phyloP scores from a whole-genome alignment of 1,140 invertebrate genomes.

The Dolichoris vasculosae region DNA sequence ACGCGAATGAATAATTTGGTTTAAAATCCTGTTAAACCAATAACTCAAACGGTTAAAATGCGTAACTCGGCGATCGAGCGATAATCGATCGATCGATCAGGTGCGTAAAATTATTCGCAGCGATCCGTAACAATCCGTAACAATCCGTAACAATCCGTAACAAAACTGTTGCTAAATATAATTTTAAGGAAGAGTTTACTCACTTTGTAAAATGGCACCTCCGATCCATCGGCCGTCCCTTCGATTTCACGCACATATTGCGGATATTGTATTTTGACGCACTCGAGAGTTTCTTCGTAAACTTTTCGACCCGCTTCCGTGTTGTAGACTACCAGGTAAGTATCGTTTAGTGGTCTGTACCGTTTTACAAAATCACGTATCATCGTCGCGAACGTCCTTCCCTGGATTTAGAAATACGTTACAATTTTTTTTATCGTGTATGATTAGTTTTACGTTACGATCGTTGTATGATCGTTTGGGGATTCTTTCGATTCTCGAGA shows the following conservation, averaged over 20 bases:
- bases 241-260: constrained; percentile 89
- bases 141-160: too few relatives aligned
- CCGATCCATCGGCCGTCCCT: constrained; percentile 87
- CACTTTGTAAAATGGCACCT: constrained; percentile 86
- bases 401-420: constrained; percentile 74
- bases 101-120: too few relatives aligned
- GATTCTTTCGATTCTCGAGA: neutral
- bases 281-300: constrained; percentile 83
- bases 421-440: too few relatives aligned
- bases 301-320: constrained; percentile 80
- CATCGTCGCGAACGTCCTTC: constrained; percentile 82
- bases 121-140: too few relatives aligned
- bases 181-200: too few relatives aligned
- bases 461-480: neutral
- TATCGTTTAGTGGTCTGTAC: constrained; percentile 79
- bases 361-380: constrained; percentile 82
- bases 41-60: too few relatives aligned
- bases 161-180: too few relatives aligned
- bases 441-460: too few relatives aligned
- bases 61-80: too few relatives aligned
- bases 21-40: too few relatives aligned
- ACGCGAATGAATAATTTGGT: too few relatives aligned
- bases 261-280: constrained; percentile 82
- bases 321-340: constrained; percentile 82
- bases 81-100: too few relatives aligned